These are phyloP conservation scores for Hylia prasina DNA, from an alignment of 2,113 vertebrate genomes.

Conservation along the genomic window DNA sequence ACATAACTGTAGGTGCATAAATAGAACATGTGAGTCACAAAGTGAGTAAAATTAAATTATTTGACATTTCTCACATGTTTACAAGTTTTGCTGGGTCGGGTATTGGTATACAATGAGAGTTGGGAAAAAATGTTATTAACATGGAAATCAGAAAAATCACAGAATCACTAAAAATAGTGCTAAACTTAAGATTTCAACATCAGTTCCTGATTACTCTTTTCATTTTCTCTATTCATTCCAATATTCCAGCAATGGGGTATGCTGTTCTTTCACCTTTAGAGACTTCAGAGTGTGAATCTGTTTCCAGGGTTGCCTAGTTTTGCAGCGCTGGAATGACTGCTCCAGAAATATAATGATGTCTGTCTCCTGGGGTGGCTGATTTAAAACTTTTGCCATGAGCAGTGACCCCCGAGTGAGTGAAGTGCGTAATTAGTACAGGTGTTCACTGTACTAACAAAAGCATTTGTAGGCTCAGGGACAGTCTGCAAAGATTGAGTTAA, in stretches of 20 bases:
- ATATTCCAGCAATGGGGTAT: background rate
- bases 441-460: slow-evolving; percentile 49
- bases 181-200: background rate
- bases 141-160: background rate
- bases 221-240: background rate
- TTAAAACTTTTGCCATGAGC: slow-evolving; percentile 59
- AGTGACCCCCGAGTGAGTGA: slow-evolving; percentile 30
- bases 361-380: slow-evolving; percentile 46
- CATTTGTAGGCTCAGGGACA: slow-evolving; percentile 2
- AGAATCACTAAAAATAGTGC: background rate
- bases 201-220: background rate
- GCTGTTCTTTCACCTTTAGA: background rate
- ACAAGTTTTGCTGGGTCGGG: background rate
- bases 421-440: slow-evolving; percentile 61
- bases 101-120: background rate
- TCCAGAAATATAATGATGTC: background rate
- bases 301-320: background rate
- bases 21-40: background rate
- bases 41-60: background rate
- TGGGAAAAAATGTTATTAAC: background rate
- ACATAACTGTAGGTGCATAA: background rate
- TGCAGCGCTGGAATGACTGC: background rate
- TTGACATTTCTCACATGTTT: background rate
- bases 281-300: background rate
- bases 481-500: slow-evolving; percentile 41